Base-by-base conservation (phyloP, 2,113 vertebrate genomes). In the Coptodon bakossiorum region DNA sequence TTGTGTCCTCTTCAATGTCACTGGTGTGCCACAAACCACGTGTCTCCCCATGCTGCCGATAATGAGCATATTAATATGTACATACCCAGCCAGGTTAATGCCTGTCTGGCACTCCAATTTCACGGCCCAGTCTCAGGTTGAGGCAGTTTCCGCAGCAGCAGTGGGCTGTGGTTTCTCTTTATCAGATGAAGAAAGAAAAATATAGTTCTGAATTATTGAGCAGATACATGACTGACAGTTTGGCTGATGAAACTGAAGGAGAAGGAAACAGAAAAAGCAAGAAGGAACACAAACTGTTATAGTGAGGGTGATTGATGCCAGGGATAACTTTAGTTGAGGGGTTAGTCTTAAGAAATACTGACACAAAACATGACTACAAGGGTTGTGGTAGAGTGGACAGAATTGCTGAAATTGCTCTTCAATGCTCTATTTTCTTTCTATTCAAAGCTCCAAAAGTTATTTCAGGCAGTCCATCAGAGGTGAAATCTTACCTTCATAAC, bases 31-130 rank as follows among this genome's bases (percentile, higher is more conserved):
- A 34, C 66, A 43, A 73, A 88, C 56, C 56, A 79, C 61, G 76
- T 86, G 92, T 34, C 43, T 80, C 89, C 82, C 56, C 73, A 63
- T 19, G 12, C 85, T 56, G 85, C 82, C 80, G 80, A 89, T 94
- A 93, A 95, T 94, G 85, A 95, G 86, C 83, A 85, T 92, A 94
- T 95, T 94, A 94, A 94, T 94, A 94, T 94, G 93, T 92, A 93
- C 93, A 92, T 92, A 93, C 71, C 86, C 56, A 83, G 80, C 81
- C 92, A 91, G 93, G 88, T 91, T 92, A 93, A 91, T 93, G 86
- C 81, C 90, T 84, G 84, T 91, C 86, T 86, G 87, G 50, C 84
- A 81, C 86, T 89, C 85, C 88, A 94, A 94, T 93, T 93, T 91
- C 94, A 93, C 84, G 84, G 92, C 91, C 86, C 54, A 52, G 91